Conservation (phyloP, 2,797 vertebrate species). For the Liparis tanakae region DNA sequence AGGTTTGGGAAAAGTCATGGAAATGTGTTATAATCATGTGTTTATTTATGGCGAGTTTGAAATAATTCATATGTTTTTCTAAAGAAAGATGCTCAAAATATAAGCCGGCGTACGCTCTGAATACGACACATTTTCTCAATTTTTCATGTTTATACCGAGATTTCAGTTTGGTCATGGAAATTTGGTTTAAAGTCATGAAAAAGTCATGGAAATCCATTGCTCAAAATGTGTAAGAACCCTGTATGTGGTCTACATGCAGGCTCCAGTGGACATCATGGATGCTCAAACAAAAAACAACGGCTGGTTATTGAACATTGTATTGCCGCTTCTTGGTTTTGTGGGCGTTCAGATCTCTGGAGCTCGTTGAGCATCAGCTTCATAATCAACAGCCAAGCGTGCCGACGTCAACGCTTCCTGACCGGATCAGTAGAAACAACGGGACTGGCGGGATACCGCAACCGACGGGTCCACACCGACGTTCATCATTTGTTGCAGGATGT, state of each 20-base stretch:
- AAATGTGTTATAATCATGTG: no score
- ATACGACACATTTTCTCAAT: no score
- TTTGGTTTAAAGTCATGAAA: no score
- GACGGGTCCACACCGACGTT: conserved; percentile 20
- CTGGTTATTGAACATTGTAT: conserved; percentile 41
- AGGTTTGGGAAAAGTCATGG: no score
- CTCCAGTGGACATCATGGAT: conserved; percentile 42
- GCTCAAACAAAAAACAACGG: conserved; percentile 23
- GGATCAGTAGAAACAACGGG: conserved; percentile 9
- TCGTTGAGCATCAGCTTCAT: conserved; percentile 29
- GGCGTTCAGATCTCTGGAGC: neutral
- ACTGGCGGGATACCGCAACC: conserved; percentile 14
- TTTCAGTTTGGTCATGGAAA: no score
- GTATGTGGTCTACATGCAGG: conserved; percentile 43
- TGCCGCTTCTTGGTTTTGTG: neutral
- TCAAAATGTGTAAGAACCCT: no score
- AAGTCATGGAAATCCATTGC: no score
- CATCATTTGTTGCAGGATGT: conserved; percentile 25
- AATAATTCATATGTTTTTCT: no score
- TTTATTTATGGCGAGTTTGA: no score
- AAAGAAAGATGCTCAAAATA: no score
- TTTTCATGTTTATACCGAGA: no score
- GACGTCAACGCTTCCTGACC: conserved; percentile 17
- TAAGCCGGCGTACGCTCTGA: no score
- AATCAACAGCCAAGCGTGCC: conserved; percentile 19